A percentile compares a stretch with the other conserved stretches of the same genome.
phyloP scores from a whole-genome alignment of 2,888 invertebrate species.

The Mycalesis mineus region DNA sequence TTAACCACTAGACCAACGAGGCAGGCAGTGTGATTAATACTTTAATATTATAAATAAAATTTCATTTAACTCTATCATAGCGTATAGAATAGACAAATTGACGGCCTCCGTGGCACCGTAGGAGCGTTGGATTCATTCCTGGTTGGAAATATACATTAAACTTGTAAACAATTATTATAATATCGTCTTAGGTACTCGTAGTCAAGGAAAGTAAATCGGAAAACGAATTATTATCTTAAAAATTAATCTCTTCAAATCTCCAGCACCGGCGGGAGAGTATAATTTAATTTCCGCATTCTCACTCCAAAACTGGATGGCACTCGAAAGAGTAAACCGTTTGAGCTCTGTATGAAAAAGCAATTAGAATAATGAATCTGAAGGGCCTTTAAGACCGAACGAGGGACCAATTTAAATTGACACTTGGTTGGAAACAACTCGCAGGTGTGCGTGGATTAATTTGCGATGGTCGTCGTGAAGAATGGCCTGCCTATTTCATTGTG shows the following conservation, averaged over 20 bases:
- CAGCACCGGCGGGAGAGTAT: slow-evolving; percentile 49
- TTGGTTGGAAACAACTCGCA: not conserved
- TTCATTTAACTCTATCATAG: too few species aligned
- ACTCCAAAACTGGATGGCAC: slow-evolving; percentile 56
- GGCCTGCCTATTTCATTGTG: slow-evolving; percentile 31
- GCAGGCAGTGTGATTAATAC: too few species aligned
- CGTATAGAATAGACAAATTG: too few species aligned
- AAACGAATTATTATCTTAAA: slow-evolving; percentile 48
- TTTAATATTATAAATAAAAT: too few species aligned
- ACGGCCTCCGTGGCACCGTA: too few species aligned
- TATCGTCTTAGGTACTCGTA: too few species aligned
- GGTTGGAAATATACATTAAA: too few species aligned
- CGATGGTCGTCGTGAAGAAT: slow-evolving; percentile 26
- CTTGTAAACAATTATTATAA: too few species aligned
- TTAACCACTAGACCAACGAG: too few species aligned
- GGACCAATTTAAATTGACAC: slow-evolving; percentile 24
- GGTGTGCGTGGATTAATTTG: slow-evolving; percentile 14
- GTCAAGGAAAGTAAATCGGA: slow-evolving; percentile 23
- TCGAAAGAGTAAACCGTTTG: slow-evolving; percentile 61
- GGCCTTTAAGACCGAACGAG: slow-evolving; percentile 34
- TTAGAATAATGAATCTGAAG: slow-evolving; percentile 72
- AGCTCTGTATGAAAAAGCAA: slow-evolving; percentile 62
- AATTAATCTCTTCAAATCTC: slow-evolving; percentile 55
- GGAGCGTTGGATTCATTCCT: too few species aligned
- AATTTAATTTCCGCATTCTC: slow-evolving; percentile 71